Evolutionary conservation across 2,888 invertebrate species (phyloP), one percentile per base, ranked within the genome.

Genomic region (Pimpla rufipes): DNA sequence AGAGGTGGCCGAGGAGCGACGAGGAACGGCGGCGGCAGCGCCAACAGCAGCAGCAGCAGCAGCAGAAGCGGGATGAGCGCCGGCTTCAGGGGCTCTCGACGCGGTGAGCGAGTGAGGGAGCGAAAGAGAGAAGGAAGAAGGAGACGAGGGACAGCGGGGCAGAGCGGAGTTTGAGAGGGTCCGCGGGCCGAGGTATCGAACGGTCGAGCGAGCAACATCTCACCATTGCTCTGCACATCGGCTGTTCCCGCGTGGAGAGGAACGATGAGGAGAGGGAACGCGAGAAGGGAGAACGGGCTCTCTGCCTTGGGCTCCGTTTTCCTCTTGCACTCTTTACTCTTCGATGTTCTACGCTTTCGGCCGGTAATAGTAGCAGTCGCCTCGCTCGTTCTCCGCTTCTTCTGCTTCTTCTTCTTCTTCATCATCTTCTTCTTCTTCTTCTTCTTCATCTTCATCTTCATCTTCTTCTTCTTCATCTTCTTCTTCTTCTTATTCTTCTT

Each of bases 271-370:
- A 70, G 13, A 40, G 23, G 23, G 42, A 66, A 73, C 10, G 74
- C 37, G 47, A 62, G 47, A 74, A 52, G 66, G 35, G 74, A 80
- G 85, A 88, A 29, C n/a, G n/a, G 80, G 83, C 85, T 35, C 11
- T 86, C 87, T 88, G 88, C 89, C 89, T 89, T 87, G 85, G 87
- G 88, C 87, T 87, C 83, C 81, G 83, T 85, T 86, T 88, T 86
- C 87, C 86, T 84, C 71, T n/a, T 52, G 35, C 86, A 85, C 84
- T 87, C 85, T 78, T 81, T 66, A 47, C 68, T 67, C 71, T 64
- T 62, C 64, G 75, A 68, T 78, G 23, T 70, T 68, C 68, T 64
- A 50, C 74, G 78, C 68, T 78, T 84, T 78, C 80, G 57, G 68
- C 74, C 78, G 45, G 79, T 76, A 59, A 57, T 73, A 73, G 57